Conservation (phyloP, 2,888 invertebrate genomes). For the Spilosoma lubricipeda region DNA sequence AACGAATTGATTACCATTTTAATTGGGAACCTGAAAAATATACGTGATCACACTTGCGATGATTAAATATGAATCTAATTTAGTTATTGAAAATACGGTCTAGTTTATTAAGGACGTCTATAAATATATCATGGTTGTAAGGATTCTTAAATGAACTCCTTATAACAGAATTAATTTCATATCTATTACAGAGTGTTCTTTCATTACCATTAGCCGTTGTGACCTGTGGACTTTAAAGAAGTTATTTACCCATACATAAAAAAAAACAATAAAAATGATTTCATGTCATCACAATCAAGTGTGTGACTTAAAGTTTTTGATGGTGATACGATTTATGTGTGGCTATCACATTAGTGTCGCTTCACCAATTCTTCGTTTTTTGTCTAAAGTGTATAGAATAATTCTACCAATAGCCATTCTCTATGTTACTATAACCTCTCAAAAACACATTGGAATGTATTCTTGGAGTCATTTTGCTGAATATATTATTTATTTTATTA, state of each 20-base stretch:
- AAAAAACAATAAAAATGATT: neutral
- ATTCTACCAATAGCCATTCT: neutral
- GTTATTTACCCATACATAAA: neutral
- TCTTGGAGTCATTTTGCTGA: neutral
- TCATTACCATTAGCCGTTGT: neutral
- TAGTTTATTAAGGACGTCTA: too few relatives aligned
- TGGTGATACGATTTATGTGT: conserved; percentile 2
- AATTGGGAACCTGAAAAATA: too few relatives aligned
- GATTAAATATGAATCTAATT: too few relatives aligned
- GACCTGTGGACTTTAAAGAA: neutral
- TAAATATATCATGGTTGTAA: neutral
- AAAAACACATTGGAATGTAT: neutral
- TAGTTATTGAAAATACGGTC: too few relatives aligned
- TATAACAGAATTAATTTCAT: too few relatives aligned
- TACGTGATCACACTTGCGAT: too few relatives aligned
- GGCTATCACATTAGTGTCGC: neutral
- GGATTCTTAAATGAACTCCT: neutral
- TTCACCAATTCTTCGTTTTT: neutral
- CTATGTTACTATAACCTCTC: neutral
- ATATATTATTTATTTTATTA: neutral
- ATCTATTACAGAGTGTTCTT: neutral
- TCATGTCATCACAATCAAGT: neutral
- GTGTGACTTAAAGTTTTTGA: neutral
- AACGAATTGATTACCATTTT: too few relatives aligned
- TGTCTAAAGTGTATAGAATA: conserved; percentile 6